Evolutionary conservation across 2,888 invertebrate genomes (phyloP).

Genomic region (Belgica antarctica): DNA sequence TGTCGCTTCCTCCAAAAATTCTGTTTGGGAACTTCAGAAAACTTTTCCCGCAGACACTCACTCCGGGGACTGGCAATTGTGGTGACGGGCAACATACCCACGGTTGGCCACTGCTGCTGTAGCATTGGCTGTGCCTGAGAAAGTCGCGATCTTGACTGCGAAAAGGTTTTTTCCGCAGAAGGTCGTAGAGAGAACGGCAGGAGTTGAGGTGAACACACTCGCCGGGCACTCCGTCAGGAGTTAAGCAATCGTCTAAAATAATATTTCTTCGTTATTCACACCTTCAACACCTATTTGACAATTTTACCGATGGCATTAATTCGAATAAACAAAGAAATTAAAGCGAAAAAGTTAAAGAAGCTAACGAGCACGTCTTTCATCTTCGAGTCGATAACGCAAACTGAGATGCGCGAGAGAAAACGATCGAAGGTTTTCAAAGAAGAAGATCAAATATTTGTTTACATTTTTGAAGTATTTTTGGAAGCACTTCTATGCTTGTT

Average conservation of each 20-base stretch:
- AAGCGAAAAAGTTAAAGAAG: neutral
- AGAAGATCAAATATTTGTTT: too few species aligned
- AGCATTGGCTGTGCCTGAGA: slow-evolving; percentile 2
- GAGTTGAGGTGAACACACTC: neutral
- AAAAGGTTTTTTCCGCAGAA: neutral
- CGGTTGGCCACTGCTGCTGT: neutral
- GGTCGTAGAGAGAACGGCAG: neutral
- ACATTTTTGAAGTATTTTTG: too few species aligned
- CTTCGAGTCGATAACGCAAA: neutral
- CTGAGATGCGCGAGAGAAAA: neutral
- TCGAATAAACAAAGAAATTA: neutral
- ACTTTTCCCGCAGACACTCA: neutral
- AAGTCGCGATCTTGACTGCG: neutral
- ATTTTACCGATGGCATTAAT: neutral
- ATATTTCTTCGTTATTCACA: neutral
- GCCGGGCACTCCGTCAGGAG: neutral
- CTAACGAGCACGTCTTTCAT: slow-evolving; percentile 4
- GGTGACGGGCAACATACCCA: neutral
- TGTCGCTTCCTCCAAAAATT: slow-evolving; percentile 53
- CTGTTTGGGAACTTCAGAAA: slow-evolving; percentile 48
- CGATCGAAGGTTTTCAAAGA: neutral
- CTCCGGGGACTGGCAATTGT: neutral
- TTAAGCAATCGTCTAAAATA: neutral
- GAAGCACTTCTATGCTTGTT: too few species aligned
- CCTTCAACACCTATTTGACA: neutral